A percentile compares a stretch with the other conserved stretches of the same genome.
Conservation (phyloP, 2,797 vertebrate genomes). For the Tangara arthus region DNA sequence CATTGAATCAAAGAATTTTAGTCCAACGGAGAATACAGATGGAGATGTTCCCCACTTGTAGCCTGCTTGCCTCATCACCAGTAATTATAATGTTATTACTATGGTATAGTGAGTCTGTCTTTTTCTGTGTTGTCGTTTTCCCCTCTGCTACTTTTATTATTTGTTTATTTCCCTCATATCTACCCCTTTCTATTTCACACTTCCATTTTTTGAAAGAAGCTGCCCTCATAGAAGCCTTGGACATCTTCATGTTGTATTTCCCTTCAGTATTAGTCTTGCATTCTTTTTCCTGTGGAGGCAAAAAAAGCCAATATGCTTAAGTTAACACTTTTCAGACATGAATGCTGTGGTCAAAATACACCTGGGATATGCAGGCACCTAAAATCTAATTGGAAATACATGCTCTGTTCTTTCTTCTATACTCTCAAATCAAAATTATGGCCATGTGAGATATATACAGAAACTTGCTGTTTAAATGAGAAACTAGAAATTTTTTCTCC, state of each 20-base stretch:
- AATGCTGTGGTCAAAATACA: slow-evolving; percentile 55
- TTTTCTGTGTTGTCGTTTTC: background rate
- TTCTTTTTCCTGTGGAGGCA: slow-evolving; percentile 38
- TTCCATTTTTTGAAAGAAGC: slow-evolving; percentile 9
- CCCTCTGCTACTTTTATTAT: background rate
- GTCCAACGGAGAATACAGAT: slow-evolving; percentile 41
- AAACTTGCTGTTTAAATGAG: background rate
- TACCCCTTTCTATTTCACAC: background rate
- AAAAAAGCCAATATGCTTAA: slow-evolving; percentile 43
- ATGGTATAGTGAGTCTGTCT: slow-evolving; percentile 49
- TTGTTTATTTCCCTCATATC: slow-evolving; percentile 22
- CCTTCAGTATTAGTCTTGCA: background rate
- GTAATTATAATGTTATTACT: slow-evolving; percentile 58
- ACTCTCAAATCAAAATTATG: background rate
- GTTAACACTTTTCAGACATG: slow-evolving; percentile 23
- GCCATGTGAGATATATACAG: background rate
- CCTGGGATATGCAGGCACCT: slow-evolving; percentile 23
- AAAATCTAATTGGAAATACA: slow-evolving; percentile 25
- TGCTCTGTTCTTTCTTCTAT: slow-evolving; percentile 1
- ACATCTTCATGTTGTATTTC: slow-evolving; percentile 33
- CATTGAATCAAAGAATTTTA: slow-evolving; percentile 52
- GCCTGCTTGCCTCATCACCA: slow-evolving; percentile 59
- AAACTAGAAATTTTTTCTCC: background rate
- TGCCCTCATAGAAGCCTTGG: slow-evolving; percentile 9
- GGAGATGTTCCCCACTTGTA: slow-evolving; percentile 53